Base-by-base conservation (phyloP, 2,888 invertebrate species). In the Vanessa cardui region DNA sequence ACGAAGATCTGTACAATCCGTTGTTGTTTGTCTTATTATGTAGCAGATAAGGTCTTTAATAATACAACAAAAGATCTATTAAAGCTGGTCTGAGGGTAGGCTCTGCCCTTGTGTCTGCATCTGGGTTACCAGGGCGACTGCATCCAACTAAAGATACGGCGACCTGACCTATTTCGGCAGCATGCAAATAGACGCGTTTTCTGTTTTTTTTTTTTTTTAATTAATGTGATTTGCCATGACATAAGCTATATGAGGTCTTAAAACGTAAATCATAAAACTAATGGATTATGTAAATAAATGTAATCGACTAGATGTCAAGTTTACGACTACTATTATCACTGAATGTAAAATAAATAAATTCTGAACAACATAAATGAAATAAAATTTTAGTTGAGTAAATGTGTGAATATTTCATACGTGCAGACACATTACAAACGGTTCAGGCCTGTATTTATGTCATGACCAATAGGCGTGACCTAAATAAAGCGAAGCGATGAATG, bases 91-190 rank as follows among this genome's bases (percentile, higher is more conserved):
- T 77, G 72, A 77, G 16, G 75, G 66, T 66, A 66, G 67, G 73
- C 70, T 73, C 71, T 81, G 86, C 86, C 87, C 88, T 87, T 87
- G 84, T 76, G 66, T 59, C 71, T 65, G 79, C 83, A 91, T 83
- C 78, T 90, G 77, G 91, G 91, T 90, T 80, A 91, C 80, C 82
- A 66, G 90, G 87, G 56, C 77, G 71, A 69, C 80, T 89, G 89
- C 90, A 90, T 82, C 87, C 83, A 77, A 76, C 73, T 71, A 78
- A 77, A 82, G 80, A 83, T 78, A 77, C 78, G 77, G 26, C 76
- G 84, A 81, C 86, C 86, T 88, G 89, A 89, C 90, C 90, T 84
- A 89, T 80, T 85, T 90, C 77, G 77, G 72, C 74, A 75, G 72
- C 72, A 79, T 80, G 80, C 77, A 82, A 83, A 81, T 80, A 79